Conservation (phyloP, 2,113 vertebrate species). For the Acanthisitta chloris region DNA sequence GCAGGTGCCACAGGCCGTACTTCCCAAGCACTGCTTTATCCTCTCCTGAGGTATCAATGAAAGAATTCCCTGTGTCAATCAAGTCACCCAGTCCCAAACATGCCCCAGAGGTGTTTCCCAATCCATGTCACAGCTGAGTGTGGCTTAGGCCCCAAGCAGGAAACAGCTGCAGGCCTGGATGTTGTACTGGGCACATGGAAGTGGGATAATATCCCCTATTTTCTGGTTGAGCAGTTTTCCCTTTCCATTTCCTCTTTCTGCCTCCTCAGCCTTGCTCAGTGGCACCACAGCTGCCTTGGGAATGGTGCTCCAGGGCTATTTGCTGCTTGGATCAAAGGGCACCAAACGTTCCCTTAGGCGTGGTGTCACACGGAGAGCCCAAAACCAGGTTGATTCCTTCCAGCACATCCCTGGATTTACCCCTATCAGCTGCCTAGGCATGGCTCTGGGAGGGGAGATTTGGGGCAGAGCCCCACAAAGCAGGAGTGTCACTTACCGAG, state of each 20-base stretch:
- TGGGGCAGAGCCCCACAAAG: not conserved
- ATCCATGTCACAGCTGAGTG: fast-evolving
- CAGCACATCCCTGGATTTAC: not conserved
- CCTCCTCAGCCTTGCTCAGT: not conserved
- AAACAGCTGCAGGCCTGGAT: fast-evolving
- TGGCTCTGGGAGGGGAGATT: not conserved
- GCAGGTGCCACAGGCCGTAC: fast-evolving
- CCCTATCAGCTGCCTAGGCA: not conserved
- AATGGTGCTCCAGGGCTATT: not conserved
- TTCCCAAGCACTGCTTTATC: no score
- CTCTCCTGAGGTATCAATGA: fast-evolving
- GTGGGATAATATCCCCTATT: fast-evolving
- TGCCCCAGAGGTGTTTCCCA: not conserved
- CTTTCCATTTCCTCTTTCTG: fast-evolving
- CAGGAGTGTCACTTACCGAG: not conserved
- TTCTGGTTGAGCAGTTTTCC: not conserved
- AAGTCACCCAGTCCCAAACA: fast-evolving
- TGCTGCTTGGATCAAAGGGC: not conserved
- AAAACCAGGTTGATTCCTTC: fast-evolving
- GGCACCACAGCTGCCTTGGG: no score
- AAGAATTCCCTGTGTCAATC: fast-evolving
- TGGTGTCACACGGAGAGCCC: fast-evolving
- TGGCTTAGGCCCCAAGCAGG: not conserved
- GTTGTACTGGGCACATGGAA: fast-evolving
- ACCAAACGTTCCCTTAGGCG: not conserved